Percentiles rank a stretch among this genome's conserved stretches.
phyloP scores from a whole-genome alignment of 2,888 invertebrate species.

The Actias luna region DNA sequence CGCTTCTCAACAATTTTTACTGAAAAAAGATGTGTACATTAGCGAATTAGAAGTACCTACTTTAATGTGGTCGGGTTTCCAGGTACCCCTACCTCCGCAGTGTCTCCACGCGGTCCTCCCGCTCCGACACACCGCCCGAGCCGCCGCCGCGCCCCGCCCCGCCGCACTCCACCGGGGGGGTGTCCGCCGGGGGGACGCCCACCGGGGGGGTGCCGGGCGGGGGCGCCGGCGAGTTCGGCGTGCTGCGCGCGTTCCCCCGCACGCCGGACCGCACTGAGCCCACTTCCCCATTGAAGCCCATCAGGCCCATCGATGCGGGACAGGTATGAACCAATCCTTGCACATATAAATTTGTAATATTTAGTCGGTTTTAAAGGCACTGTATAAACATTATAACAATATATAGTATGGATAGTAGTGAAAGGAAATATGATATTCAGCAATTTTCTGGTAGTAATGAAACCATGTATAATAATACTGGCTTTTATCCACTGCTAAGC shows the following conservation, averaged over 20 bases:
- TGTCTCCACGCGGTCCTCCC: conserved; percentile 15
- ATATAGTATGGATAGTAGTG: too few species aligned
- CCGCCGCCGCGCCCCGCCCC: conserved; percentile 22
- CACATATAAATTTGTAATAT: too few species aligned
- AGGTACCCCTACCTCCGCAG: conserved; percentile 19
- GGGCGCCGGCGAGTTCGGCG: conserved; percentile 30
- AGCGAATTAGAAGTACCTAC: too few species aligned
- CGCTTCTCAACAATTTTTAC: too few species aligned
- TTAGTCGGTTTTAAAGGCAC: too few species aligned
- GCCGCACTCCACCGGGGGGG: conserved; percentile 40
- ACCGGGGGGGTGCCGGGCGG: conserved; percentile 20
- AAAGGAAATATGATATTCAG: too few species aligned
- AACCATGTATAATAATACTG: too few species aligned
- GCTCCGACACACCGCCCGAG: conserved; percentile 26
- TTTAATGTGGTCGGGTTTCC: neutral
- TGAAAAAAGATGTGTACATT: too few species aligned
- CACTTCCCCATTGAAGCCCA: conserved; percentile 39
- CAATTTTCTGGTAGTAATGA: too few species aligned
- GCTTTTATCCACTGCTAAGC: too few species aligned
- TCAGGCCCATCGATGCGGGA: conserved; percentile 33
- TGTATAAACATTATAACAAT: too few species aligned
- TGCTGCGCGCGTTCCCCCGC: conserved; percentile 42
- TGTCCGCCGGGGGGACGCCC: conserved; percentile 34
- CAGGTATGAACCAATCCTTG: conserved; percentile 29
- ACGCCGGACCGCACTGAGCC: conserved; percentile 26